These are phyloP conservation scores for Therioaphis trifolii DNA, from an alignment of 2,888 invertebrate species.

Conservation along the genomic window DNA sequence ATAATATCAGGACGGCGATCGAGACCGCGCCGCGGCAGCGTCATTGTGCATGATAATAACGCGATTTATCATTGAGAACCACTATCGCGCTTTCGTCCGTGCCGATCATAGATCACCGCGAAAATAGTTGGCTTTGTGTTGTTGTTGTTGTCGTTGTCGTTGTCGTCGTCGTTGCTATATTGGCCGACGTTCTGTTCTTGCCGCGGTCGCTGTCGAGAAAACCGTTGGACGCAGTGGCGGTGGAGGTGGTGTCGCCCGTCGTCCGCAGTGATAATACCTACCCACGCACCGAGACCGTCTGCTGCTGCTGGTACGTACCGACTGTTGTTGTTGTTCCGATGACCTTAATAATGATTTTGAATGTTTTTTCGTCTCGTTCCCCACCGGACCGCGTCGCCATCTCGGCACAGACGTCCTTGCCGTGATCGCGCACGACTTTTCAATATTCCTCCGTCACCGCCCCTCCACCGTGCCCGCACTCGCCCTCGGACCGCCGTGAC, in stretches of 20 bases:
- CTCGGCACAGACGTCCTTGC: conserved; percentile 32
- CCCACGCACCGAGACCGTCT: no score
- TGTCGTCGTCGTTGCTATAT: neutral
- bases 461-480: neutral
- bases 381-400: neutral
- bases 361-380: neutral
- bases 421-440: conserved; percentile 25
- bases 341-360: conserved; percentile 8
- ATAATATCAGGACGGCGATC: neutral
- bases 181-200: no score
- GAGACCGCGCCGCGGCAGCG: neutral
- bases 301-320: neutral
- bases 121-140: neutral
- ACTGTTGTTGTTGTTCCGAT: neutral
- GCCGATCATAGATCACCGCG: no score
- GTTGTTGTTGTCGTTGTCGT: neutral
- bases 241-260: neutral
- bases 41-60: neutral
- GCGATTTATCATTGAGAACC: neutral
- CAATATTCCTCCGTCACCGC: conserved; percentile 2
- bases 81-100: no score
- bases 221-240: neutral
- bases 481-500: neutral
- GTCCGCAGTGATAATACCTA: neutral
- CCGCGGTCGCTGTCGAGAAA: no score